Conservation (phyloP, 92 coral and sea anemone species). For the Bergia sp. region DNA sequence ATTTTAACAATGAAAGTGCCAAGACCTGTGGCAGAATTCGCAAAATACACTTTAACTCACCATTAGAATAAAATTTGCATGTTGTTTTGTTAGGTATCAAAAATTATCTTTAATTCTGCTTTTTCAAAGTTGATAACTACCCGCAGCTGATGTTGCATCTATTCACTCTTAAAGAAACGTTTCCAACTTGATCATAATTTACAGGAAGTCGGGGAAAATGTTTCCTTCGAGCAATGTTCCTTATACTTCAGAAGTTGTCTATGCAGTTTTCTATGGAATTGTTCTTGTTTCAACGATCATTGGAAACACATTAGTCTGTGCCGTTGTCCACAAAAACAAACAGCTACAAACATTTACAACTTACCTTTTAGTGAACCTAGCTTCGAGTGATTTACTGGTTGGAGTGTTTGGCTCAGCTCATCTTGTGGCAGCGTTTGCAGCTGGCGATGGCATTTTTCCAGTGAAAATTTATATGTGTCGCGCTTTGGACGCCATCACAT, state of each 20-base stretch:
- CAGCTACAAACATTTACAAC: constrained; percentile 65
- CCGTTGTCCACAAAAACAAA: constrained; percentile 59
- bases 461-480: constrained; percentile 44
- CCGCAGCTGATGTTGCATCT: background rate
- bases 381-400: constrained; percentile 62
- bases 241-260: constrained; percentile 3
- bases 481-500: constrained; percentile 44
- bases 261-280: constrained; percentile 49
- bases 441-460: background rate
- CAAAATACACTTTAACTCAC: background rate
- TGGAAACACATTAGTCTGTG: constrained; percentile 69
- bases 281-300: constrained; percentile 57
- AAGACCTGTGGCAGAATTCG: background rate
- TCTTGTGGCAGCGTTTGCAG: constrained; percentile 45
- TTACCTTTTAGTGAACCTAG: constrained; percentile 66
- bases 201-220: background rate
- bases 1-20: background rate
- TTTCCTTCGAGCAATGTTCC: background rate
- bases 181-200: background rate
- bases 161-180: background rate
- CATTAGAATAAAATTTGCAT: constrained; percentile 6
- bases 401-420: constrained; percentile 65
- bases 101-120: background rate
- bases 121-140: background rate
- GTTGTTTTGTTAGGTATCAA: background rate